Conservation (phyloP, 2,797 vertebrate species). For the Dicrostonyx torquatus region DNA sequence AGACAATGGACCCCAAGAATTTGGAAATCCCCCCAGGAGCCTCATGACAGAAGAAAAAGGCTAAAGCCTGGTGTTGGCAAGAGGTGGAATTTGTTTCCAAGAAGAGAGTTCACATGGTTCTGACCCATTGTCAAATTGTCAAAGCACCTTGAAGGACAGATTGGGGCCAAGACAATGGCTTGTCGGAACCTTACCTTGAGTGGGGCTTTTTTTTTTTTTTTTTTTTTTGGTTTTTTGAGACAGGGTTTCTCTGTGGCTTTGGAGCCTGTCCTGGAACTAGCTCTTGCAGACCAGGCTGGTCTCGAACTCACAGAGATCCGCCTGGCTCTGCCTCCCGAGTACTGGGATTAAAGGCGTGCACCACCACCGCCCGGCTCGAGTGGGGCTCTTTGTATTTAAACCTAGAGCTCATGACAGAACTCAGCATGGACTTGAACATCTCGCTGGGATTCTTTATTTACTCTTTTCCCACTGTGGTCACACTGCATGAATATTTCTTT, state of each 20-base stretch:
- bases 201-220: too few species aligned
- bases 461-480: background rate
- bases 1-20: background rate
- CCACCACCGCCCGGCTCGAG: too few species aligned
- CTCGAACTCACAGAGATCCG: too few species aligned
- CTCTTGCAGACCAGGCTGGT: too few species aligned
- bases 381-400: background rate
- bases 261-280: too few species aligned
- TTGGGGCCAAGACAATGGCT: background rate
- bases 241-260: too few species aligned
- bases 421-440: background rate
- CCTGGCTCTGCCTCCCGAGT: too few species aligned
- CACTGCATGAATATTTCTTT: background rate
- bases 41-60: background rate
- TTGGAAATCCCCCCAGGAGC: background rate
- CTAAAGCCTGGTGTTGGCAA: background rate
- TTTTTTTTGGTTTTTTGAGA: too few species aligned
- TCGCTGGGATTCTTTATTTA: background rate
- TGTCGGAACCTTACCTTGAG: background rate
- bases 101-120: background rate
- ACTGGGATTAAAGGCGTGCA: too few species aligned
- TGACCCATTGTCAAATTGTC: background rate
- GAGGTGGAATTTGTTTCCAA: background rate
- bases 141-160: background rate
- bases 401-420: background rate